phyloP scores from a whole-genome alignment of 2,113 vertebrate species.

The Amia ocellicauda region DNA sequence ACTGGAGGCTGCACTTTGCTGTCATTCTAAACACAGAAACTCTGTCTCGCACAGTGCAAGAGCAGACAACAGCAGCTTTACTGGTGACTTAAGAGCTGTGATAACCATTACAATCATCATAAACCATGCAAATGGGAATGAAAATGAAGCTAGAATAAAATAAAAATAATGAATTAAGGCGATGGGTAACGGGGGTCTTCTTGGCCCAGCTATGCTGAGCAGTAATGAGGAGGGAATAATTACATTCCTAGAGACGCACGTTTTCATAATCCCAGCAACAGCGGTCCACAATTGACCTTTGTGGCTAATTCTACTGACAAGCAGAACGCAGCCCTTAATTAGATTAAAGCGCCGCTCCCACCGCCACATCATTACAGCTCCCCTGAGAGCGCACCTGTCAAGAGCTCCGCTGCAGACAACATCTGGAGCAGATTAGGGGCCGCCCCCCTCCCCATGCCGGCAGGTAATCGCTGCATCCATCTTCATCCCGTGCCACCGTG shows the following conservation, averaged over 20 bases:
- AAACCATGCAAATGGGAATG: conserved; percentile 15
- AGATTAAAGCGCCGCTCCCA: conserved; percentile 25
- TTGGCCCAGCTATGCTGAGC: background rate
- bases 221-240: conserved; percentile 7
- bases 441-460: conserved; percentile 23
- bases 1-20: no score
- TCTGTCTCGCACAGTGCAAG: background rate
- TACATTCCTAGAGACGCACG: background rate
- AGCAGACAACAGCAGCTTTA: conserved; percentile 17
- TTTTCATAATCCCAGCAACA: background rate
- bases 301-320: conserved; percentile 35
- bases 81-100: conserved; percentile 10
- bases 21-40: no score
- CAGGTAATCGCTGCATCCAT: conserved; percentile 34
- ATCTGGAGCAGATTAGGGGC: conserved; percentile 43
- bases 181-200: no score
- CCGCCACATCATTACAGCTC: background rate
- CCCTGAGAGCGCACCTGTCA: conserved; percentile 25
- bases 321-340: conserved; percentile 33
- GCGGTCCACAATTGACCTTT: conserved; percentile 41
- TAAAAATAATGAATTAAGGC: no score
- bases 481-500: conserved; percentile 30
- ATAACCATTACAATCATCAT: conserved; percentile 14
- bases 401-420: conserved; percentile 28
- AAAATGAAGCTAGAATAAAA: no score